A percentile compares a stretch with the other conserved stretches of the same genome.
These are phyloP conservation scores for Rhinopomastus cyanomelas DNA, from an alignment of 2,113 vertebrate species.

Conservation along the genomic window DNA sequence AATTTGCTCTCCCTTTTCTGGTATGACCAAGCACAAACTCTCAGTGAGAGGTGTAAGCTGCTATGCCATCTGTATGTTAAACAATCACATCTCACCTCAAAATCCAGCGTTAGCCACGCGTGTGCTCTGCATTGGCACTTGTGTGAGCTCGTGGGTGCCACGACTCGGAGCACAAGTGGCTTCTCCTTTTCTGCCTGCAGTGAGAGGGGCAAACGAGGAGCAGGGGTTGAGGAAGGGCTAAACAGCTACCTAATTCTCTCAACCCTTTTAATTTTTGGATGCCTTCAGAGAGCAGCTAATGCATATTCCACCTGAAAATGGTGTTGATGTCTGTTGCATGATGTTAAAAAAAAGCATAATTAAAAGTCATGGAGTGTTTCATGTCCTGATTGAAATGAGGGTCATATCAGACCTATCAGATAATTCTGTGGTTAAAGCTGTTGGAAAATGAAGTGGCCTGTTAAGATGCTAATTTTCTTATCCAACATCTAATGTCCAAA, in stretches of 20 bases:
- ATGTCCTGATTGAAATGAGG: background rate
- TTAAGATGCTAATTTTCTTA: background rate
- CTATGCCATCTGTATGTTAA: background rate
- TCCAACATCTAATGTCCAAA: background rate
- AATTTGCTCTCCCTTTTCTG: background rate
- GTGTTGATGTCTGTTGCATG: background rate
- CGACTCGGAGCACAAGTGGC: background rate
- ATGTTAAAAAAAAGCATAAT: background rate
- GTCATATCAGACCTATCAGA: background rate
- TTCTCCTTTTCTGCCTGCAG: background rate
- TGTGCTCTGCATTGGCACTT: background rate
- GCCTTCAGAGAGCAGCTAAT: background rate
- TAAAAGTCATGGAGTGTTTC: background rate
- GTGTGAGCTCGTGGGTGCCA: rapidly evolving
- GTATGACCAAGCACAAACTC: background rate
- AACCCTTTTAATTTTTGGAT: background rate
- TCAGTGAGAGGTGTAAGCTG: background rate
- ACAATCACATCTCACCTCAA: background rate
- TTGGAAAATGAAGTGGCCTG: background rate
- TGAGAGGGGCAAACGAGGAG: background rate
- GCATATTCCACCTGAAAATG: background rate
- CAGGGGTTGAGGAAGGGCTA: background rate
- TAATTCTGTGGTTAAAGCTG: background rate
- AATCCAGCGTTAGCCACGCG: background rate
- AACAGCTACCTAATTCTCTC: background rate